These are phyloP conservation scores for Gambusia holbrooki DNA, from an alignment of 2,113 vertebrate genomes.

Conservation along the genomic window DNA sequence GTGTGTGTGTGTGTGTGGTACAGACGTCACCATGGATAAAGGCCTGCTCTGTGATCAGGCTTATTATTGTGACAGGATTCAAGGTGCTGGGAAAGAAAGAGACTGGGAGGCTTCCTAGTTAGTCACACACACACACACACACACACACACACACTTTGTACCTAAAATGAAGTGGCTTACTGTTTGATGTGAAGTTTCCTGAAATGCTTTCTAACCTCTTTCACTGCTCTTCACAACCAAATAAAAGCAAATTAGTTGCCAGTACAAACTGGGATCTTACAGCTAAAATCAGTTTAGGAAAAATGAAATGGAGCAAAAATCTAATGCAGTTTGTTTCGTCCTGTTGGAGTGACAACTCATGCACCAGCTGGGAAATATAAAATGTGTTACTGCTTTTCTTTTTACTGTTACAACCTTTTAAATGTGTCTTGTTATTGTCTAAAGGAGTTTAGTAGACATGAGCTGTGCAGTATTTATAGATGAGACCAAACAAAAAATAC, in stretches of 20 bases:
- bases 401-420: too few species aligned
- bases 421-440: too few species aligned
- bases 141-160: slow-evolving; percentile 1
- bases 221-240: slow-evolving; percentile 34
- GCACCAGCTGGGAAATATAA: too few species aligned
- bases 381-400: too few species aligned
- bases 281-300: neutral
- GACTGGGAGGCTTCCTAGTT: slow-evolving; percentile 60
- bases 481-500: too few species aligned
- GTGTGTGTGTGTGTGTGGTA: slow-evolving; percentile 35
- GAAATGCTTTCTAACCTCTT: slow-evolving; percentile 57
- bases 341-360: too few species aligned
- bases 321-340: too few species aligned
- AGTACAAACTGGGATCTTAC: neutral
- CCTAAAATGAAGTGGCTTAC: slow-evolving; percentile 42
- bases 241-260: slow-evolving; percentile 13
- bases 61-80: slow-evolving; percentile 77
- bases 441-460: too few species aligned
- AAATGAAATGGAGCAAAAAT: too few species aligned
- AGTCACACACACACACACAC: slow-evolving; percentile 37
- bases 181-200: slow-evolving; percentile 56
- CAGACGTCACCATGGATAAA: slow-evolving; percentile 72
- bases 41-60: slow-evolving; percentile 63
- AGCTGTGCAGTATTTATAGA: too few species aligned
- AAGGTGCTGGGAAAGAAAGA: slow-evolving; percentile 46